Percentiles rank a stretch among this genome's conserved stretches.
Conservation (phyloP, 2,113 vertebrate species). For the Pampusana beccarii region DNA sequence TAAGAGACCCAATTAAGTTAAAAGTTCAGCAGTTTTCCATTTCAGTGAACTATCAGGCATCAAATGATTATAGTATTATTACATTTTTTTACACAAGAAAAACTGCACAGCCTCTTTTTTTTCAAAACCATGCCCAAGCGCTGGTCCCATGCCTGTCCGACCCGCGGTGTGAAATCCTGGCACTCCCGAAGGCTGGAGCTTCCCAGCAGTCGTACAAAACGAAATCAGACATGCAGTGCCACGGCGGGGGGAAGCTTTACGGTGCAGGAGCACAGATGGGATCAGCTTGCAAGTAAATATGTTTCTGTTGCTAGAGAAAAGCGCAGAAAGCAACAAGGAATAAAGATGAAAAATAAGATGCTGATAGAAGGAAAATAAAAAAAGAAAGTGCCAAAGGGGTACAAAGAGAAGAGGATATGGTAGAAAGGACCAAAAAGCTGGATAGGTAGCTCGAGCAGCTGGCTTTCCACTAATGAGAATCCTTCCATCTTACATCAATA, state of each 20-base stretch:
- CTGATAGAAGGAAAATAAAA: not conserved
- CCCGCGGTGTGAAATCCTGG: not conserved
- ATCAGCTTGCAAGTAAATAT: constrained; percentile 59
- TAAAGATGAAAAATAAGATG: constrained; percentile 9
- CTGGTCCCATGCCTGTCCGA: not conserved
- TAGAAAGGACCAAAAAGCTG: not conserved
- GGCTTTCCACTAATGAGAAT: not conserved
- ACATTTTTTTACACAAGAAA: constrained; percentile 1
- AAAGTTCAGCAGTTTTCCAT: constrained; percentile 18
- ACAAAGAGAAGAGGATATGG: not conserved
- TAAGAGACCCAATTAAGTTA: constrained; percentile 18
- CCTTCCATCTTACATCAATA: not conserved
- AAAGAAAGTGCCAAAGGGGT: not conserved
- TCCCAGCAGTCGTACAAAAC: not conserved
- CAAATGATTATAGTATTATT: not conserved
- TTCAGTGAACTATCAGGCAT: not conserved
- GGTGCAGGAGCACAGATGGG: constrained; percentile 52
- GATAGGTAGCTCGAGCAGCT: not conserved
- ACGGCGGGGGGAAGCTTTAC: constrained; percentile 38
- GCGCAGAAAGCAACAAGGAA: not conserved
- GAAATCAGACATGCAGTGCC: constrained; percentile 25
- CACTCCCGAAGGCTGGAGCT: constrained; percentile 9
- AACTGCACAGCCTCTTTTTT: not conserved
- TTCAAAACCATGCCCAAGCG: not conserved
- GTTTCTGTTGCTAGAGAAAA: constrained; percentile 50